phyloP scores from a whole-genome alignment of 2,888 invertebrate genomes.

The Acronicta aceris region DNA sequence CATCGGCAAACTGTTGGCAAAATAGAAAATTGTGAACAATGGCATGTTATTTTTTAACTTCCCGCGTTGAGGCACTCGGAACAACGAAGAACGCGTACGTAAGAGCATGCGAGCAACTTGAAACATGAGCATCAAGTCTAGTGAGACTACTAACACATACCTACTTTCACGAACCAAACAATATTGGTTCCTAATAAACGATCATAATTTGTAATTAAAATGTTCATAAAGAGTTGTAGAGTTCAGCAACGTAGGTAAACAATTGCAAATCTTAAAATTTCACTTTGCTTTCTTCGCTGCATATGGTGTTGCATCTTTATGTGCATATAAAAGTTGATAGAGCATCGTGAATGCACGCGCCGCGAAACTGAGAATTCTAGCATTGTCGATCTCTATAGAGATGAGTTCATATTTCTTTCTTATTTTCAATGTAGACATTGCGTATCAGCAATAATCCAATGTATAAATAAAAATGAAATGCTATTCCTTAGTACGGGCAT shows the following conservation, averaged over 20 bases:
- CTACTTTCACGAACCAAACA: slow-evolving; percentile 53
- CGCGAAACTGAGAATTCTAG: slow-evolving; percentile 29
- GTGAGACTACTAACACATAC: slow-evolving; percentile 25
- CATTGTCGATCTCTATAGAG: slow-evolving; percentile 52
- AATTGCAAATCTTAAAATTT: slow-evolving; percentile 67
- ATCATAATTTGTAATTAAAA: slow-evolving; percentile 57
- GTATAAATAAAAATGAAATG: too few species aligned
- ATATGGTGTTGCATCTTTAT: slow-evolving; percentile 41
- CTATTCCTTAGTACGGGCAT: too few species aligned
- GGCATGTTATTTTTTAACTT: slow-evolving; percentile 74
- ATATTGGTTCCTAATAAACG: slow-evolving; percentile 26
- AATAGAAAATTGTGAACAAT: slow-evolving; percentile 86
- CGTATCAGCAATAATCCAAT: slow-evolving; percentile 47
- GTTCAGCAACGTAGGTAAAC: slow-evolving; percentile 54
- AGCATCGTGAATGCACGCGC: slow-evolving; percentile 32
- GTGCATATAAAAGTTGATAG: slow-evolving; percentile 44
- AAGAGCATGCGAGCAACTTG: slow-evolving; percentile 51
- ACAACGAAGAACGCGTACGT: slow-evolving; percentile 50
- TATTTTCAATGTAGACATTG: slow-evolving; percentile 49
- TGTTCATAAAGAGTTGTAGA: slow-evolving; percentile 40
- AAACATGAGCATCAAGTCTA: slow-evolving; percentile 45
- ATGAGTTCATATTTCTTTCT: slow-evolving; percentile 54
- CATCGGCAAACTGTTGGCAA: slow-evolving; percentile 76
- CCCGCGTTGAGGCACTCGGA: slow-evolving; percentile 65
- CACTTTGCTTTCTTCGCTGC: slow-evolving; percentile 63